Percentiles rank a stretch among this genome's conserved stretches.
Evolutionary conservation across 2,113 vertebrate genomes (phyloP).

Genomic region (Pseudopodoces humilis): DNA sequence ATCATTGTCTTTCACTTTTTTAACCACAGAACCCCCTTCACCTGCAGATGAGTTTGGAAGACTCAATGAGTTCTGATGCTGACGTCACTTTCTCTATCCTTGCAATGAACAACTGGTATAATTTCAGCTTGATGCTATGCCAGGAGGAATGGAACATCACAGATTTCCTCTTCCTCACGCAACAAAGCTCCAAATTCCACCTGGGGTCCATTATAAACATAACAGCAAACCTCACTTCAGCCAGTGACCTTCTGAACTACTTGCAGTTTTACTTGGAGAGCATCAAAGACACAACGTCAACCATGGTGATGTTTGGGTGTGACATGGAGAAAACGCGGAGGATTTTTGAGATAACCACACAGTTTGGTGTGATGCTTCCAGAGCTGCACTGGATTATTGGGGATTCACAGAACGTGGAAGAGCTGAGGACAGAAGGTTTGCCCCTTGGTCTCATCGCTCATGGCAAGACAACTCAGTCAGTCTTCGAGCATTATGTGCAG

Average conservation of each 20-base stretch:
- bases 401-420: conserved; percentile 92
- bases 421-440: conserved; percentile 90
- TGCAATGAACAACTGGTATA: conserved; percentile 95
- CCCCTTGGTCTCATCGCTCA: conserved; percentile 92
- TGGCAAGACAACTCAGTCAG: conserved; percentile 86
- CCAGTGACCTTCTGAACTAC: conserved; percentile 79
- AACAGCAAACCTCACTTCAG: conserved; percentile 78
- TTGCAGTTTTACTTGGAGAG: conserved; percentile 83
- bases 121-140: conserved; percentile 92
- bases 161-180: conserved; percentile 86
- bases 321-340: conserved; percentile 85
- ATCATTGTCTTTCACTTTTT: conserved; percentile 67
- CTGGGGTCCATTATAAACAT: conserved; percentile 89
- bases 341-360: conserved; percentile 82
- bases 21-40: conserved; percentile 90
- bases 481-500: conserved; percentile 90
- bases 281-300: conserved; percentile 81
- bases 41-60: conserved; percentile 93
- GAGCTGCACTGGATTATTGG: conserved; percentile 94
- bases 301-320: conserved; percentile 92
- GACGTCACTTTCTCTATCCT: conserved; percentile 90
- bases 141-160: conserved; percentile 91
- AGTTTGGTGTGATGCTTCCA: conserved; percentile 76
- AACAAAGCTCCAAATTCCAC: conserved; percentile 90
- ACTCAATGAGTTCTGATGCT: conserved; percentile 80